Base-by-base conservation (phyloP, 2,888 invertebrate genomes). In the Silvanus unidentatus region DNA sequence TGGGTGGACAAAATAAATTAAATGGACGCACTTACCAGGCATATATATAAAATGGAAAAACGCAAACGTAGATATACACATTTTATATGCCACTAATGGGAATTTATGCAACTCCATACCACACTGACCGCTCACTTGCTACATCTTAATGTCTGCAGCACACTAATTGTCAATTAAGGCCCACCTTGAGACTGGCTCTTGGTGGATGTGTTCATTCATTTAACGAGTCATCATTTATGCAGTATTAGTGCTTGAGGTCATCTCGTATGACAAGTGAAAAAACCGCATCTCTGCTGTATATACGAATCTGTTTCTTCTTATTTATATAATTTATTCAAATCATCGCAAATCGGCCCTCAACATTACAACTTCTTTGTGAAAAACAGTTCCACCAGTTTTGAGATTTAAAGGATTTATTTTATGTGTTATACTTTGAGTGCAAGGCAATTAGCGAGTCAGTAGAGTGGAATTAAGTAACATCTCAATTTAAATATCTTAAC, bases 401-500 rank as follows among this genome's bases (percentile, higher is more conserved):
- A 22, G 22, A 22, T 22, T 22, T 22, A 60, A 62, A 54, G 60
- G 66, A 64, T 65, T 65, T 62, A 65, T 62, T 68, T 67, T 63
- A 68, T 66, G 62, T 63, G 64, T 64, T 63, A 68, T 67, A 67
- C 65, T 67, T 67, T 63, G 64, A 63, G 62, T 63, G 66, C 59
- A 56, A 55, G 56, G 68, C 69, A 70, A 71, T 71, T 71, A 71
- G 70, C 70, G 66, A 70, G 68, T 68, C 65, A 69, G 67, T 70
- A 64, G 68, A 66, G 66, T 63, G 62, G 68, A 70, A 70, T 69
- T 69, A 69, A 68, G 66, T 64, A 68, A 69, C 69, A 70, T 70
- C 69, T 71, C 68, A 67, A 69, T 71, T 71, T 69, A 70, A 70
- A 70, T 69, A 70, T 66, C 67, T 66, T 65, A 63, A 62, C 59